Evolutionary conservation across 2,888 invertebrate genomes (phyloP).

Genomic region (Kryphioiulus occultus): DNA sequence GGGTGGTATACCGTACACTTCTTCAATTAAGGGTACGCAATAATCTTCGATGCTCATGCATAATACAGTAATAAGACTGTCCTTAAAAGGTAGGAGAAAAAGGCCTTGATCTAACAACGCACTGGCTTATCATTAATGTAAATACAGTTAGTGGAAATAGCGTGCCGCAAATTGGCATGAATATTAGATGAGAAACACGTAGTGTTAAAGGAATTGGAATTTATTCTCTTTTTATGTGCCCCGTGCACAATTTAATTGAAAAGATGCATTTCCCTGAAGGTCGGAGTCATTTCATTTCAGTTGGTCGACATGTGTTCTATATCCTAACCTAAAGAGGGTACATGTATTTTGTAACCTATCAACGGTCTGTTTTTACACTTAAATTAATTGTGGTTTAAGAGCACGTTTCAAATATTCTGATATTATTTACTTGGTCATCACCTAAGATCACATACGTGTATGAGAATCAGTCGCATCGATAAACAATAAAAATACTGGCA

Average conservation of each 20-base stretch:
- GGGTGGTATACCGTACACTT: too few relatives aligned
- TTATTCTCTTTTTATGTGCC: neutral
- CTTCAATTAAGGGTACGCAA: neutral
- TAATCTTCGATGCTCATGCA: neutral
- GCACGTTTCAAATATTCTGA: too few relatives aligned
- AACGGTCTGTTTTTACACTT: neutral
- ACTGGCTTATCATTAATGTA: neutral
- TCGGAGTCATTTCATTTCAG: neutral
- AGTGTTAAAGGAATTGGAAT: neutral
- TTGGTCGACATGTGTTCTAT: neutral
- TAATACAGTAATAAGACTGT: neutral
- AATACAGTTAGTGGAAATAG: neutral
- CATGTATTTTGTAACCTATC: neutral
- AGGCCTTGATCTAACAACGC: neutral
- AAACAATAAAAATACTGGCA: too few relatives aligned
- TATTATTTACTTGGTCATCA: too few relatives aligned
- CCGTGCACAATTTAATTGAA: neutral
- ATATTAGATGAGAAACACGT: neutral
- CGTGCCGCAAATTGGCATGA: neutral
- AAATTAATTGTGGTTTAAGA: too few relatives aligned
- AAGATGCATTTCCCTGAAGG: neutral
- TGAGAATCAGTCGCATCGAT: too few relatives aligned
- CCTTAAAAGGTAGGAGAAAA: neutral
- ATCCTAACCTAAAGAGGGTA: neutral
- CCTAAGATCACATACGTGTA: too few relatives aligned